Evolutionary conservation across 2,797 vertebrate genomes (phyloP).

Genomic region (Anniella stebbinsi): DNA sequence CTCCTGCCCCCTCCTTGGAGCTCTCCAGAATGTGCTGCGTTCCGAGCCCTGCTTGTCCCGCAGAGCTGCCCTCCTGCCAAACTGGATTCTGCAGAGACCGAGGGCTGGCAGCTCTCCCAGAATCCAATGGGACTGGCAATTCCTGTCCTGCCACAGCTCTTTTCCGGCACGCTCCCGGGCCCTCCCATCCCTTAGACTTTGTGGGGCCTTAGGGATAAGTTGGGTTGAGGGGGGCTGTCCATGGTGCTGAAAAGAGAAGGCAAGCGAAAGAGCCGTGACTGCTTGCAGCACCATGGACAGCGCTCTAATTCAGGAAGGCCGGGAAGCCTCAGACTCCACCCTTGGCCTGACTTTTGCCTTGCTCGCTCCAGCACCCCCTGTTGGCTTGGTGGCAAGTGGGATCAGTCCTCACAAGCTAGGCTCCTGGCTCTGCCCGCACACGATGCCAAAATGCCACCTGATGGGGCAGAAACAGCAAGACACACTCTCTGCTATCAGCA

Average conservation of each 20-base stretch:
- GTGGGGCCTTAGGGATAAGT: background rate
- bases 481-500: background rate
- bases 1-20: background rate
- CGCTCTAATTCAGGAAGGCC: background rate
- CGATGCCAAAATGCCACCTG: background rate
- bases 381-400: background rate
- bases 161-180: background rate
- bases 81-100: conserved; percentile 25
- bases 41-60: conserved; percentile 6
- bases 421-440: background rate
- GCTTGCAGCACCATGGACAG: conserved; percentile 34
- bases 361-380: background rate
- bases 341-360: background rate
- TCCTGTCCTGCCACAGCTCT: background rate
- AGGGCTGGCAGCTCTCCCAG: conserved; percentile 32
- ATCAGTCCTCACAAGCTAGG: background rate
- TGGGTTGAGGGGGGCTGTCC: conserved; percentile 11
- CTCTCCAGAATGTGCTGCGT: background rate
- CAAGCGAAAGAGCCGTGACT: fast-evolving
- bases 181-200: background rate
- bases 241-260: conserved; percentile 13
- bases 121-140: conserved; percentile 4
- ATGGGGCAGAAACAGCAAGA: background rate
- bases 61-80: conserved; percentile 40
- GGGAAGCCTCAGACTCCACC: background rate